These are phyloP conservation scores for Pygoscelis adeliae DNA, from an alignment of 2,113 vertebrate genomes.

Conservation along the genomic window DNA sequence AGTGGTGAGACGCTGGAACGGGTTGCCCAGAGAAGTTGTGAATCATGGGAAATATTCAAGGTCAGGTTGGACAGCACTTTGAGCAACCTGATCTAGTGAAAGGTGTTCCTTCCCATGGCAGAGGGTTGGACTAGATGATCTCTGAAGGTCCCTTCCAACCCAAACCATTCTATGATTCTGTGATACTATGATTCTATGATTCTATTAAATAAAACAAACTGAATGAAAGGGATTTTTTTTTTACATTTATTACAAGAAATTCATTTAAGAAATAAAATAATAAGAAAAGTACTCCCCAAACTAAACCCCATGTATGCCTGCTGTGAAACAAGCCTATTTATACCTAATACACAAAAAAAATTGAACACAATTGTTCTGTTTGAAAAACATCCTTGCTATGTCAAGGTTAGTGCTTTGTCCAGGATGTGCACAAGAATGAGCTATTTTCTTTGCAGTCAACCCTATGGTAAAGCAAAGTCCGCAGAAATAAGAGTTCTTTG, in stretches of 20 bases:
- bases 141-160: neutral
- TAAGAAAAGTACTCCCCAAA: neutral
- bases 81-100: neutral
- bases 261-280: neutral
- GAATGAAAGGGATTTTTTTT: neutral
- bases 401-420: neutral
- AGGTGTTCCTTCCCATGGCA: neutral
- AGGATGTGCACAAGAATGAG: neutral
- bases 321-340: neutral
- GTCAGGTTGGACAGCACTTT: accelerated
- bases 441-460: neutral
- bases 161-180: neutral
- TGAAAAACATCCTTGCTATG: neutral
- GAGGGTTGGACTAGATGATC: neutral
- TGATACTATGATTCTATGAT: neutral
- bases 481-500: neutral
- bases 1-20: neutral
- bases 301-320: neutral
- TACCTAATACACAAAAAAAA: neutral
- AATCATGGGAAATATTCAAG: neutral
- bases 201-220: neutral
- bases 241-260: neutral
- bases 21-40: neutral
- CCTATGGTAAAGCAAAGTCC: neutral
- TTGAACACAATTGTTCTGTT: neutral